A percentile compares a stretch with the other conserved stretches of the same genome.
phyloP scores from a whole-genome alignment of 1,140 invertebrate species.

The Lepidurus apus region DNA sequence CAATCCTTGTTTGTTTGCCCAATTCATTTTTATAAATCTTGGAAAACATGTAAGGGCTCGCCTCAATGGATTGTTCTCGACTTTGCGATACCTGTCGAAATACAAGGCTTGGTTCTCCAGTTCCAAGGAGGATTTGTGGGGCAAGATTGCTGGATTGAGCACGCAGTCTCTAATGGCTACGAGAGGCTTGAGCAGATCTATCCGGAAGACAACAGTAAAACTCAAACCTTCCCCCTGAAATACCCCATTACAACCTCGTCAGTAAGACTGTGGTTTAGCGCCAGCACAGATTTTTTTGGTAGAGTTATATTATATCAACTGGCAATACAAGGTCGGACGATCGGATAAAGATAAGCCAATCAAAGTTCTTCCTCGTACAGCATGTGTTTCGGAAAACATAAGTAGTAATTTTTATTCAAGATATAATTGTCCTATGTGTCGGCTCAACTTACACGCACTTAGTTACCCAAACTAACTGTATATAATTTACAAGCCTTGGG shows the following conservation, averaged over 20 bases:
- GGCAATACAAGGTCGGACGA: not conserved
- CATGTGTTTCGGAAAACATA: no score
- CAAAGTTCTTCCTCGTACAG: no score
- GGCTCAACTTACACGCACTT: no score
- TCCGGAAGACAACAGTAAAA: conserved; percentile 47
- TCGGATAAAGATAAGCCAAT: not conserved
- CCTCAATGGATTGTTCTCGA: conserved; percentile 48
- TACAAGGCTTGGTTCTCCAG: conserved; percentile 44
- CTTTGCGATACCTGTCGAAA: conserved; percentile 38
- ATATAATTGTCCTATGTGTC: no score
- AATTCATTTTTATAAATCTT: not conserved
- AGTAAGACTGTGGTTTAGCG: conserved; percentile 35
- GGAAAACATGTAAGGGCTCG: conserved; percentile 42
- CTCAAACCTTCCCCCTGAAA: conserved; percentile 43
- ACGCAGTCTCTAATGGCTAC: conserved; percentile 35
- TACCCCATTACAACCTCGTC: not conserved
- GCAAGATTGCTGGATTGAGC: conserved; percentile 45
- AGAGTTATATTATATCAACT: conserved; percentile 37
- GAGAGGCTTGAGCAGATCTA: conserved; percentile 41
- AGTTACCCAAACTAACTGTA: no score
- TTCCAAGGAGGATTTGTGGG: conserved; percentile 53
- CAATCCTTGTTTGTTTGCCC: not conserved
- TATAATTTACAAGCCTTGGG: no score
- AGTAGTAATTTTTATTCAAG: no score
- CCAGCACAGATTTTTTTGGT: conserved; percentile 38